Evolutionary conservation across 2,888 invertebrate species (phyloP).

Genomic region (Plagodis dolabraria): DNA sequence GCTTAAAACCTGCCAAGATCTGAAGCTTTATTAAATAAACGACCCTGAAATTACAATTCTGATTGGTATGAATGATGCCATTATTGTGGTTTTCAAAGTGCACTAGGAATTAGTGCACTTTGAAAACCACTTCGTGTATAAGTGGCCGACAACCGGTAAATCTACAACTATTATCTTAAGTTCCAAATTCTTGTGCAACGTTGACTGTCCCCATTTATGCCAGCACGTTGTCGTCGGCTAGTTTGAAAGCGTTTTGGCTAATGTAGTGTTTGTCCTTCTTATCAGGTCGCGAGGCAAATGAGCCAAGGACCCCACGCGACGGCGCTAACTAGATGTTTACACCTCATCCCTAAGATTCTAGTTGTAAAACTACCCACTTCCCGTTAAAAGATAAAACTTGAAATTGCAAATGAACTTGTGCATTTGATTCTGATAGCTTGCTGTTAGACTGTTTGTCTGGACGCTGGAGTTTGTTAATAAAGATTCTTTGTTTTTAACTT

Average conservation of each 20-base stretch:
- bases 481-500: not conserved
- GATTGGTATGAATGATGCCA: no score
- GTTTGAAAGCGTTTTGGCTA: conserved; percentile 46
- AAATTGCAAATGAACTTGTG: conserved; percentile 38
- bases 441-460: conserved; percentile 18
- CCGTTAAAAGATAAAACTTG: conserved; percentile 36
- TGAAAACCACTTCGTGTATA: not conserved
- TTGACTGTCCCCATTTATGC: conserved; percentile 43
- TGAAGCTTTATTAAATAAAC: no score
- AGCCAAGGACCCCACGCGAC: conserved; percentile 27
- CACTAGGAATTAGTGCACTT: no score
- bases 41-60: no score
- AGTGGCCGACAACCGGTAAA: conserved; percentile 21
- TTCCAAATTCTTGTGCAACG: conserved; percentile 38
- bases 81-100: no score
- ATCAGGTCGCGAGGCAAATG: conserved; percentile 43
- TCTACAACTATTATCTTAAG: conserved; percentile 39
- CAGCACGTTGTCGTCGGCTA: conserved; percentile 43
- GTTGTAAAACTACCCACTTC: conserved; percentile 33
- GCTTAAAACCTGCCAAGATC: no score
- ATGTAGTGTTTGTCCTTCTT: conserved; percentile 50
- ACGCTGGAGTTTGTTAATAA: conserved; percentile 13
- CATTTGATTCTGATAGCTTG: conserved; percentile 33
- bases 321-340: conserved; percentile 35
- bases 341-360: conserved; percentile 27